Conservation (phyloP, 2,797 vertebrate species). For the Chaunax sp. region DNA sequence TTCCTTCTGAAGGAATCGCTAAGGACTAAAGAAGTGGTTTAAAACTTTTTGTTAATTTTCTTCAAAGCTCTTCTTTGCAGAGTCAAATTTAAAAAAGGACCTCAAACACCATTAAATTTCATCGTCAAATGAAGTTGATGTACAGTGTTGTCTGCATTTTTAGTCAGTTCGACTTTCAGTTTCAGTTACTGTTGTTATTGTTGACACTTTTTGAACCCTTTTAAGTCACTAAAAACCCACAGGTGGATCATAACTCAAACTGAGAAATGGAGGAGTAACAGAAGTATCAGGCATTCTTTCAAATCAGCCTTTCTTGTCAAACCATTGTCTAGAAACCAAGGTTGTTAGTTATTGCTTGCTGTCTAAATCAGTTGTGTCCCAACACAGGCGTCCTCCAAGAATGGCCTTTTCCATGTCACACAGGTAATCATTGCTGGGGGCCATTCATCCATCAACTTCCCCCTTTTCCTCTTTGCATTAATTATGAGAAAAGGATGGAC, state of each 20-base stretch:
- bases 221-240: constrained; percentile 10
- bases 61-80: constrained; percentile 13
- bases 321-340: constrained; percentile 35
- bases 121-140: constrained; percentile 1
- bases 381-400: constrained; percentile 85
- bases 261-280: background rate
- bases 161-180: no score
- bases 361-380: constrained; percentile 84
- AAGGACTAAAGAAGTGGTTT: no score
- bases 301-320: constrained; percentile 32
- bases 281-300: constrained; percentile 1
- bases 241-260: constrained; percentile 8
- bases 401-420: constrained; percentile 84
- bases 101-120: constrained; percentile 6
- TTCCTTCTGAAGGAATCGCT: no score
- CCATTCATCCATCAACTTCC: constrained; percentile 50
- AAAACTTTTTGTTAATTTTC: no score
- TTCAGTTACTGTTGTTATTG: no score
- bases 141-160: background rate
- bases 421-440: constrained; percentile 80
- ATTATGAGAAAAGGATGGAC: constrained; percentile 52
- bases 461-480: constrained; percentile 62
- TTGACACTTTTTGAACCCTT: constrained; percentile 7
- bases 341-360: constrained; percentile 51
- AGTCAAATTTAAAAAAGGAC: constrained; percentile 14